Percentiles rank a stretch among this genome's conserved stretches.
These are phyloP conservation scores for Hydrolagus affinis DNA, from an alignment of 2,113 vertebrate genomes.

Conservation along the genomic window DNA sequence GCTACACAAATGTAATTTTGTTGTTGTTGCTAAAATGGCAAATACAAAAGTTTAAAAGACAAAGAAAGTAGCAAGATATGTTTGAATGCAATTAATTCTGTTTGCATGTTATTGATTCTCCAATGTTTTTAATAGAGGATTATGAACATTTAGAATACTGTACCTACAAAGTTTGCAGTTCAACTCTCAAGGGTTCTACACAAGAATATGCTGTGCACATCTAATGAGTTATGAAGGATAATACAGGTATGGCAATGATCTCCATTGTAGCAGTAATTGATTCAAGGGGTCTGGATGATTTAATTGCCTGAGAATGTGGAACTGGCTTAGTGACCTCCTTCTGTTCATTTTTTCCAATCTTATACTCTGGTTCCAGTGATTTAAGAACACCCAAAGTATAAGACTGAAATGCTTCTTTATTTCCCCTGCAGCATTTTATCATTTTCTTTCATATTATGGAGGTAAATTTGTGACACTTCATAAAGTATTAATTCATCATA, in stretches of 20 bases:
- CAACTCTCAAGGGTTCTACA: neutral
- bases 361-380: too few relatives aligned
- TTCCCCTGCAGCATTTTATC: neutral
- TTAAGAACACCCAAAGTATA: neutral
- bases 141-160: neutral
- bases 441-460: neutral
- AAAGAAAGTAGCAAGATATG: neutral
- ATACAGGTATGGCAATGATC: neutral
- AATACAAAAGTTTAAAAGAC: neutral
- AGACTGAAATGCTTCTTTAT: neutral
- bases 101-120: neutral
- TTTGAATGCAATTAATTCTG: neutral
- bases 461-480: too few relatives aligned
- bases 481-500: too few relatives aligned
- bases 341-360: too few relatives aligned
- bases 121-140: neutral
- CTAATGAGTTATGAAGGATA: neutral
- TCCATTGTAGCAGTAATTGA: constrained; percentile 1
- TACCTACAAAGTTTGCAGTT: neutral
- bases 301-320: too few relatives aligned
- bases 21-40: too few relatives aligned
- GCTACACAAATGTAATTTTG: too few relatives aligned
- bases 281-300: neutral
- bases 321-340: too few relatives aligned
- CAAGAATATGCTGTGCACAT: too few relatives aligned